Base-by-base conservation (phyloP, 2,888 invertebrate genomes). In the Zaprionus obscuricornis region DNA sequence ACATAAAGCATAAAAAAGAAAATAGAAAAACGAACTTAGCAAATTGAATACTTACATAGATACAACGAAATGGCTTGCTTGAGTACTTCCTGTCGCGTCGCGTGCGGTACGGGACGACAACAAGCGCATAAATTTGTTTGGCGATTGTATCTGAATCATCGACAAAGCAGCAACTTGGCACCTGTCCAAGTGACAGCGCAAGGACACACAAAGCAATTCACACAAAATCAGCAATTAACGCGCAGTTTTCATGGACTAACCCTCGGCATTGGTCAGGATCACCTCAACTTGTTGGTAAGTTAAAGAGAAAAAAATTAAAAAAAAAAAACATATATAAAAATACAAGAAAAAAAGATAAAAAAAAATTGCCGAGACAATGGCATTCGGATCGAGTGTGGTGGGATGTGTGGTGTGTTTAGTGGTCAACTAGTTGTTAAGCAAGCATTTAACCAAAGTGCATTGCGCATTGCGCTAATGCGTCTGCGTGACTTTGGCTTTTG, bases 31-130 rank as follows among this genome's bases (percentile, higher is more conserved):
- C 14, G 31, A 29, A 29, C 6, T 36, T 45, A 58, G 20, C 7
- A 62, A 60, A 42, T 3, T 13, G 13, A 34, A 59, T n/a, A n/a
- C n/a, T n/a, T n/a, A n/a, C n/a, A 36, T 29, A 47, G n/a, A 43
- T 22, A 22, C 22, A 5, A 46, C 16, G 67, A 69, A 69, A 89
- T 89, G 89, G 89, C 89, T 63, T 88, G 88, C 68, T 82, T 89
- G 70, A 86, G 87, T 70, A 89, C 86, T 85, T 88, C 89, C 87
- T 88, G 88, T 84, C 88, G 87, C 56, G 77, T 79, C 62, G 86
- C 75, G 68, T 79, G 78, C 84, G 74, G 81, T 81, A 57, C 88
- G 63, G 85, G 85, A 66, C 81, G 77, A 59, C 85, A 88, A 54
- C 84, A 88, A 59, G 76, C 84, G 60, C 84, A 88, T 45, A 88